phyloP scores from a whole-genome alignment of 2,113 vertebrate genomes.

The Empidonax alnorum region DNA sequence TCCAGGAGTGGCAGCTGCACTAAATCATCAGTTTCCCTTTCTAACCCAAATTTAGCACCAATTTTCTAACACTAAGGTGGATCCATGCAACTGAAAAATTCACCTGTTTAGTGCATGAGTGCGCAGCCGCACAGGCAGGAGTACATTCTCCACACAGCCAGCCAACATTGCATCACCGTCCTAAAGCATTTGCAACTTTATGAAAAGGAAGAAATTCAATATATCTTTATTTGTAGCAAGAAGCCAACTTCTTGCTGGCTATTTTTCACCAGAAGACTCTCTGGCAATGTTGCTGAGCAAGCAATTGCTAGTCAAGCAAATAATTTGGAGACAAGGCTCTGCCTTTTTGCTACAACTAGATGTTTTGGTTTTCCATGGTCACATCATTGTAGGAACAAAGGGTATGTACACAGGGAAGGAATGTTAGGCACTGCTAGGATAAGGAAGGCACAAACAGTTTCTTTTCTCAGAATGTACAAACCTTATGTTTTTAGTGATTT shows the following conservation, averaged over 20 bases:
- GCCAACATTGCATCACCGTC: neutral
- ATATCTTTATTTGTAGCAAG: neutral
- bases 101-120: neutral
- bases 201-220: neutral
- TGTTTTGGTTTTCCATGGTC: neutral
- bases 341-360: neutral
- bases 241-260: neutral
- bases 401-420: neutral
- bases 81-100: neutral
- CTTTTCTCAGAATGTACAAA: neutral
- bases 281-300: neutral
- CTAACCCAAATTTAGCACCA: neutral
- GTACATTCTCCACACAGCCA: neutral
- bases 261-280: neutral
- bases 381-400: neutral
- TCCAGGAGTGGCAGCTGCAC: neutral
- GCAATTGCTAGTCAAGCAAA: neutral
- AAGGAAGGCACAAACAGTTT: neutral
- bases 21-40: neutral
- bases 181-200: neutral
- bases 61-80: neutral
- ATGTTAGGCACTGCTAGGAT: neutral
- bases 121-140: fast-evolving
- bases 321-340: neutral
- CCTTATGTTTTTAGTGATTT: neutral